Base-by-base conservation (phyloP, 2,888 invertebrate genomes). In the Rhagonycha fulva region DNA sequence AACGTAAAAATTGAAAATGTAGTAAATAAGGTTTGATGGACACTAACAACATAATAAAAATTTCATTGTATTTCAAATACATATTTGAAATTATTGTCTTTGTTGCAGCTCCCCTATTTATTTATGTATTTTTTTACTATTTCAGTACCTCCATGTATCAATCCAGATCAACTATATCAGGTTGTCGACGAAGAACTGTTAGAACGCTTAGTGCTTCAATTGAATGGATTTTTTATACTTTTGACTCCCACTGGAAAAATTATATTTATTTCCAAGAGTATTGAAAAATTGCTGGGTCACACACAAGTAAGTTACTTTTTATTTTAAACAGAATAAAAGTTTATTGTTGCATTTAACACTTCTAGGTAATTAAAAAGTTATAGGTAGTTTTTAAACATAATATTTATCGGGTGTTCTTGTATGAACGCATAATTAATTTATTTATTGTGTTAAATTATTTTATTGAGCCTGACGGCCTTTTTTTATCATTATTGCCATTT, bases 251-350 rank as follows among this genome's bases (percentile, higher is more conserved):
- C 92, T 74, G 97, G 97, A 14, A 94, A 95, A 86, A 94, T 98
- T 83, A 92, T 97, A 79, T 94, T 95, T 85, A 92, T 96, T 32
- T 96, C 97, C 30, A 93, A 94, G 71, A 94, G 94, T 81, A 92
- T 97, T 28, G 96, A 96, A 87, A 93, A 94, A 83, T 92, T 95
- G 83, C 89, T 98, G 81, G 97, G 97, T 75, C 95, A 97, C 88
- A 92, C 94, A 83, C 94, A 94, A 91, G 94, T 94, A 88, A 88
- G 68, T 70, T n/a, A n/a, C 32, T 32, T 12, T 47, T 32, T 47
- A n/a, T 47, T 47, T 7, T 47, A 5, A 1, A 12, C 4, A 9
- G 5, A n/a, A 5, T 47, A n/a, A 47, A 47, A 47, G 2, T 47
- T 47, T 47, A 47, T 47, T 47, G n/a, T 47, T 47, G 47, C 5